A percentile compares a stretch with the other conserved stretches of the same genome.
These are phyloP conservation scores for Andrena haemorrhoa DNA, from an alignment of 2,888 invertebrate genomes.

Conservation along the genomic window DNA sequence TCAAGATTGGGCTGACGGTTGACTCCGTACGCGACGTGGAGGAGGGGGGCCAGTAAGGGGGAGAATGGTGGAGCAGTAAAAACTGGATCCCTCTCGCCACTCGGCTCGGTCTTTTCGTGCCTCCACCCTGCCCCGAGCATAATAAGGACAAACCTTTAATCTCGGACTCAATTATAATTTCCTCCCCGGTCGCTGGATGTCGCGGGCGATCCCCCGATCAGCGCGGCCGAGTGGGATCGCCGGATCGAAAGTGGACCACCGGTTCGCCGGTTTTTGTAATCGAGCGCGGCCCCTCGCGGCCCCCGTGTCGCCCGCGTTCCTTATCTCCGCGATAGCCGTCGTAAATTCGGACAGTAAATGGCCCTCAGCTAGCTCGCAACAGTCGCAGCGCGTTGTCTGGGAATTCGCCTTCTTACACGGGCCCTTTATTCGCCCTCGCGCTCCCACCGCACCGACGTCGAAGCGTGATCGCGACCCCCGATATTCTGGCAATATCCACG, in stretches of 20 bases:
- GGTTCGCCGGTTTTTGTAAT: constrained; percentile 69
- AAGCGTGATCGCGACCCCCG: background rate
- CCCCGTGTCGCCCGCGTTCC: constrained; percentile 24
- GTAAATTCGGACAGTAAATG: constrained; percentile 42
- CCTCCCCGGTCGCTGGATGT: constrained; percentile 69
- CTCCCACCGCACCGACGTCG: background rate
- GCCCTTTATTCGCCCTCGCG: background rate
- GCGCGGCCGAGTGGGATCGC: constrained; percentile 43
- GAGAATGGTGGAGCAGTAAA: constrained; percentile 73
- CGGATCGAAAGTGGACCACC: constrained; percentile 77
- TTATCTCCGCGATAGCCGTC: constrained; percentile 49
- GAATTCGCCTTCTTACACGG: constrained; percentile 7
- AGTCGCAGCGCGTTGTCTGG: background rate
- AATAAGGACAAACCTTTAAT: constrained; percentile 83
- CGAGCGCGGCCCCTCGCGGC: constrained; percentile 5
- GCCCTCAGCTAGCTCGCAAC: constrained; percentile 1
- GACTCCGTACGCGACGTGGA: constrained; percentile 74
- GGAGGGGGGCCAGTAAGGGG: constrained; percentile 28
- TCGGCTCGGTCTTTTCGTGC: constrained; percentile 70
- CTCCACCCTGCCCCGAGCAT: constrained; percentile 72
- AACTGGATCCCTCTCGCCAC: constrained; percentile 81
- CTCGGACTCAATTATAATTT: constrained; percentile 82
- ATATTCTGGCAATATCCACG: background rate
- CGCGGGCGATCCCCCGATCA: constrained; percentile 50
- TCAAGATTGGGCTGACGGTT: constrained; percentile 83